Conservation (phyloP, 2,113 vertebrate species). For the Furnarius figulus region DNA sequence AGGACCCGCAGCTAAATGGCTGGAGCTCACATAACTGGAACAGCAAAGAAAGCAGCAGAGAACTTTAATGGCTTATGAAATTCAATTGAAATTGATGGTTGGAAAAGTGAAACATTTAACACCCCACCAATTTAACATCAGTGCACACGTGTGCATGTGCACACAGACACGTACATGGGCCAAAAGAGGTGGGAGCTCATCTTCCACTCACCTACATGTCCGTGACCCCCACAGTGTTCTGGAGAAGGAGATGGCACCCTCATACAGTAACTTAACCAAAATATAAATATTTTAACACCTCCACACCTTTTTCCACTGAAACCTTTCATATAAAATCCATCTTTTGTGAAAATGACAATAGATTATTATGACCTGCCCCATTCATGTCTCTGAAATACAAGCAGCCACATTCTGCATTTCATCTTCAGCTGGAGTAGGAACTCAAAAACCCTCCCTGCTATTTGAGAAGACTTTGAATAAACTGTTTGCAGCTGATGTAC, state of each 20-base stretch:
- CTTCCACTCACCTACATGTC: neutral
- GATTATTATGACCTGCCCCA: neutral
- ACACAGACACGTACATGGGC: neutral
- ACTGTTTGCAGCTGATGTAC: neutral
- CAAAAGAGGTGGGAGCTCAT: neutral
- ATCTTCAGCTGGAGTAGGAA: neutral
- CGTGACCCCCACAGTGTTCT: rapidly evolving
- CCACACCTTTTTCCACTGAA: neutral
- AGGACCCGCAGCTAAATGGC: conserved; percentile 51
- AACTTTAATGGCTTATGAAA: conserved; percentile 59
- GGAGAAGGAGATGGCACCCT: neutral
- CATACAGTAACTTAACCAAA: neutral
- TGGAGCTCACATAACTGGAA: conserved; percentile 35
- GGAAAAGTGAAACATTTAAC: conserved; percentile 39
- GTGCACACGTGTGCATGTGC: rapidly evolving
- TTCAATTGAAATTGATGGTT: conserved; percentile 58
- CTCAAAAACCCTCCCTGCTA: neutral
- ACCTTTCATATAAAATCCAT: neutral
- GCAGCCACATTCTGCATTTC: neutral
- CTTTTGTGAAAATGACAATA: neutral
- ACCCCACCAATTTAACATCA: neutral
- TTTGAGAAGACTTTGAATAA: neutral
- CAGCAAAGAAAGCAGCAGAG: conserved; percentile 34
- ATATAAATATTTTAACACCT: neutral
- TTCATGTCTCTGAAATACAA: neutral